Conservation (phyloP, 2,113 vertebrate genomes). For the Atherinomorus stipes region DNA sequence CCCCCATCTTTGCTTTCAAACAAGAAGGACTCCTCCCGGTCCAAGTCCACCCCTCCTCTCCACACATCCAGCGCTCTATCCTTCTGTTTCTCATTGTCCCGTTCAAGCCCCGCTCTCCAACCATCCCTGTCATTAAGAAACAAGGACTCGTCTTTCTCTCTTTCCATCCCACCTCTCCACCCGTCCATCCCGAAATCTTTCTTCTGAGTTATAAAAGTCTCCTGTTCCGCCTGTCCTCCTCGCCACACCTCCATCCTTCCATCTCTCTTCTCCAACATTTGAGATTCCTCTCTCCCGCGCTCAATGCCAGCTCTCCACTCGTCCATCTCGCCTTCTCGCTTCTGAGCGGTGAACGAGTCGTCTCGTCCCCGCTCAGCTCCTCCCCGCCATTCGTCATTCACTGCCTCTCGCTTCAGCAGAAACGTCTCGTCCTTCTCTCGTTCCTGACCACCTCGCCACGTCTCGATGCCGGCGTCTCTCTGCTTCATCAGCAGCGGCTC, state of each 20-base stretch:
- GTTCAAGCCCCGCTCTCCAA: conserved; percentile 71
- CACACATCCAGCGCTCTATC: conserved; percentile 76
- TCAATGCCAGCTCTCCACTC: conserved; percentile 71
- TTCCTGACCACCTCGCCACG: conserved; percentile 65
- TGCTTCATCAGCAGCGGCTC: conserved; percentile 77
- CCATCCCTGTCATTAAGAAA: conserved; percentile 77
- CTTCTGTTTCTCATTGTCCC: conserved; percentile 72
- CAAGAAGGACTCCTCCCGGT: conserved; percentile 73
- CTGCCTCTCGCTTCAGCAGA: conserved; percentile 73
- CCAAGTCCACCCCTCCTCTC: conserved; percentile 74
- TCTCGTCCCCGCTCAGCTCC: conserved; percentile 60
- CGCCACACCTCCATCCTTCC: conserved; percentile 75
- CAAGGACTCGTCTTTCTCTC: conserved; percentile 72
- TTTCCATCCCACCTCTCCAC: conserved; percentile 70
- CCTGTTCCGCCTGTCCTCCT: conserved; percentile 61
- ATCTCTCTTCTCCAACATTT: conserved; percentile 85
- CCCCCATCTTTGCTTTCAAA: conserved; percentile 72
- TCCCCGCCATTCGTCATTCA: conserved; percentile 73
- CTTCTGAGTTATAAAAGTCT: conserved; percentile 79
- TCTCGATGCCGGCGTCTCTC: conserved; percentile 64
- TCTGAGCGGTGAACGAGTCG: conserved; percentile 64
- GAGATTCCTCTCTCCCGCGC: conserved; percentile 80
- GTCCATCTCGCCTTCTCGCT: conserved; percentile 63
- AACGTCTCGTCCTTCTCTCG: conserved; percentile 72
- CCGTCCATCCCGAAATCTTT: conserved; percentile 73